Evolutionary conservation across 1,140 invertebrate species (phyloP), one percentile per base, ranked within the genome.

Genomic region (Caerostris extrusa): DNA sequence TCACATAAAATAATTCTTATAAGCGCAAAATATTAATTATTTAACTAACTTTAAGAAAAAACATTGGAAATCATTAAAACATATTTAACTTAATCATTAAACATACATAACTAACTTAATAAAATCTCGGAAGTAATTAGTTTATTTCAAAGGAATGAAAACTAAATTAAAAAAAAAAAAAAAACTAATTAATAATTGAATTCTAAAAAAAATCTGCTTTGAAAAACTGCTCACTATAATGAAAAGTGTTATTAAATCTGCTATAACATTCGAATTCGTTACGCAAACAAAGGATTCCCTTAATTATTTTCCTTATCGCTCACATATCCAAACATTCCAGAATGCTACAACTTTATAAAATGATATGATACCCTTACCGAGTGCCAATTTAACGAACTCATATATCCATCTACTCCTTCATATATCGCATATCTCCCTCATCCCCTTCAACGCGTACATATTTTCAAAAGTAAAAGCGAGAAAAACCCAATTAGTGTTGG

Each of bases 401-500:
- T 77, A 50, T 77, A 77, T 53, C 71, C 14, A 50, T 34, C 34
- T 34, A 34, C 34, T 34, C 34, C 34, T 34, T 34, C 34, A 34
- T 34, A 34, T 34, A 34, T 34, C 34, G 34, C 34, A 34, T 77
- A 77, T 19, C n/a, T n/a, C n/a, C n/a, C n/a, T n/a, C n/a, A 12
- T 50, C 10, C 5, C 34, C 10, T 50, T 19, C 19, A 34, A 77
- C 7, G 10, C 34, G 10, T 50, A 12, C 8, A 50, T 50, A 77
- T 77, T 77, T 77, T 34, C 8, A 10, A 77, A 7, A 34, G 50
- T 3, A 71, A 77, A 77, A 91, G 19, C 19, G 58, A 58, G 53
- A 57, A 81, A 50, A 57, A 91, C 58, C 89, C 71, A 91, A 91
- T 91, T 91, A 91, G 71, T 55, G 56, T 91, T 57, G 50, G 53